phyloP scores from a whole-genome alignment of 2,113 vertebrate genomes.

The Anarrhichthys ocellatus region DNA sequence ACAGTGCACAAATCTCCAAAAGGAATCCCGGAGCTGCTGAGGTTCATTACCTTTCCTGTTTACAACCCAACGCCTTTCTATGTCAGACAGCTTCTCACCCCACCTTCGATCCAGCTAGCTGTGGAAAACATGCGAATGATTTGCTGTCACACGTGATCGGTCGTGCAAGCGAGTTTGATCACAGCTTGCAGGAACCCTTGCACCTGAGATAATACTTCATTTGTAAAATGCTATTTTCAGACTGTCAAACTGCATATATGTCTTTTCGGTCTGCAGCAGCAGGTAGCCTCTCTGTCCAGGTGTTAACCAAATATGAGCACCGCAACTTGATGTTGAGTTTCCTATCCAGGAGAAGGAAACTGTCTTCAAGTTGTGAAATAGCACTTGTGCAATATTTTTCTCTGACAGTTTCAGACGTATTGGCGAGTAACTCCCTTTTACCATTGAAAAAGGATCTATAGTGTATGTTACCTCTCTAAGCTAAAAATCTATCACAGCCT shows the following conservation, averaged over 20 bases:
- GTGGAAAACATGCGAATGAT: constrained; percentile 47
- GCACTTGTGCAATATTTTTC: constrained; percentile 44
- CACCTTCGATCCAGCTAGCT: constrained; percentile 2
- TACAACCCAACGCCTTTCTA: not conserved
- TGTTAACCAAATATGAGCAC: not conserved
- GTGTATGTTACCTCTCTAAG: constrained; percentile 75
- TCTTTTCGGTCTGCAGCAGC: constrained; percentile 6
- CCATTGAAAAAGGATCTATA: constrained; percentile 73
- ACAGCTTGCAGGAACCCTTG: not conserved
- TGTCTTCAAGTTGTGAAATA: constrained; percentile 27
- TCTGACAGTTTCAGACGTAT: constrained; percentile 60
- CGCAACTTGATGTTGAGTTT: constrained; percentile 6
- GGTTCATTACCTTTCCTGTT: constrained; percentile 16
- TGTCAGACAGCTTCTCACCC: constrained; percentile 27
- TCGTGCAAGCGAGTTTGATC: not conserved
- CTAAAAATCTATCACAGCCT: constrained; percentile 78
- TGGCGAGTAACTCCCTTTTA: constrained; percentile 65
- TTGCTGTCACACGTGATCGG: constrained; percentile 8
- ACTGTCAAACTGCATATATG: not conserved
- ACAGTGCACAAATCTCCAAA: constrained; percentile 19
- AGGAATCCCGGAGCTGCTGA: constrained; percentile 15
- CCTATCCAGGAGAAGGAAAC: not conserved
- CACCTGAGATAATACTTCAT: constrained; percentile 12
- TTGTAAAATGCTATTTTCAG: constrained; percentile 19
- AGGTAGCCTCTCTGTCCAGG: not conserved